phyloP scores from a whole-genome alignment of 1,140 invertebrate genomes.

The Venturia canescens region DNA sequence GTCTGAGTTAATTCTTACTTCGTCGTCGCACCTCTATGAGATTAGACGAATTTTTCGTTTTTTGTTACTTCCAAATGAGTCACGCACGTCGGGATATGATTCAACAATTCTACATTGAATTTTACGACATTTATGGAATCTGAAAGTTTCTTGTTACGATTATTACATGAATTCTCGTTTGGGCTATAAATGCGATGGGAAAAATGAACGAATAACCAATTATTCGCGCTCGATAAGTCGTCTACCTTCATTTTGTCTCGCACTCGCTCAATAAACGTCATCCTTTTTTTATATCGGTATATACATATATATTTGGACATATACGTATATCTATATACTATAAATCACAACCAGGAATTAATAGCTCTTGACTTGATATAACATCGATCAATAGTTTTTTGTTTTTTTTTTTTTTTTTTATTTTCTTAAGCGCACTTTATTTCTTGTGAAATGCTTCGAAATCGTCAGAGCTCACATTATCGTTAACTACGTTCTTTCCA shows the following conservation, averaged over 20 bases:
- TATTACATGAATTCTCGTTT: not conserved
- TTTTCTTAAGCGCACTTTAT: conserved; percentile 31
- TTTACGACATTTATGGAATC: not conserved
- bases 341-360: conserved; percentile 35
- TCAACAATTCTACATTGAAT: not conserved
- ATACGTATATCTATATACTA: not conserved
- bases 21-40: not conserved
- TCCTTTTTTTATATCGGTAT: not conserved
- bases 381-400: conserved; percentile 21
- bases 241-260: not conserved
- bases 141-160: not conserved
- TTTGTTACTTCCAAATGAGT: not conserved
- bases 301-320: not conserved
- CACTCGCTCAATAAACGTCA: not conserved
- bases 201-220: too few relatives aligned
- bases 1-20: not conserved
- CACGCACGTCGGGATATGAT: not conserved
- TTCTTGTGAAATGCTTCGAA: not conserved
- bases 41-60: not conserved
- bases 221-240: not conserved
- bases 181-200: not conserved
- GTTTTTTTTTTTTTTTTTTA: not conserved
- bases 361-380: conserved; percentile 27
- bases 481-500: too few relatives aligned
- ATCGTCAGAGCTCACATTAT: too few relatives aligned